phyloP scores from a whole-genome alignment of 2,888 invertebrate genomes.

The Eueremaeus valkanovi region DNA sequence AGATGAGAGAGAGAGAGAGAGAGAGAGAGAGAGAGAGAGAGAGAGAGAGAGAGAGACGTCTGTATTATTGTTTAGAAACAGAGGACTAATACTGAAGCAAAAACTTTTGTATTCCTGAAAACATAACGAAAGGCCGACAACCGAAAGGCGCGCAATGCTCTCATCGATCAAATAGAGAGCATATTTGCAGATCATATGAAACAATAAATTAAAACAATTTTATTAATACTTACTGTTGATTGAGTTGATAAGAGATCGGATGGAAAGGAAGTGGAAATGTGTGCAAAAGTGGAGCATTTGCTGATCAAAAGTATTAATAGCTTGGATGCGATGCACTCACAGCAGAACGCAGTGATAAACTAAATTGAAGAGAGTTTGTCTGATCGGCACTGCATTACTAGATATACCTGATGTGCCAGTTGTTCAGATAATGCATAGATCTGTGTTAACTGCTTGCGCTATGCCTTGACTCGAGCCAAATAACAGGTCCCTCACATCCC shows the following conservation, averaged over 20 bases:
- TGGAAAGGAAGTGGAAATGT: not conserved
- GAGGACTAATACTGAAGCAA: not conserved
- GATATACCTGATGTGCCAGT: constrained; percentile 19
- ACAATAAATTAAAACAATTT: too few relatives aligned
- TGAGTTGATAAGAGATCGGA: not conserved
- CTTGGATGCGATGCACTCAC: constrained; percentile 4
- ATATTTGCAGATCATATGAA: too few relatives aligned
- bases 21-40: too few relatives aligned
- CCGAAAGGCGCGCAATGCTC: not conserved
- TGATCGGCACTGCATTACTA: not conserved
- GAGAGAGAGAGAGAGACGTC: too few relatives aligned
- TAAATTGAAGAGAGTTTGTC: constrained; percentile 19
- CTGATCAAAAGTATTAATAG: not conserved
- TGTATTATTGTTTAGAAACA: not conserved
- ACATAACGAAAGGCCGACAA: too few relatives aligned
- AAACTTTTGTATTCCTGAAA: not conserved
- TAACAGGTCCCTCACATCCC: constrained; percentile 29
- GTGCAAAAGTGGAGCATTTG: not conserved
- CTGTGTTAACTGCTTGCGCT: not conserved
- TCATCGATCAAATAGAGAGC: not conserved
- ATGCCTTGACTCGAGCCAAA: constrained; percentile 21
- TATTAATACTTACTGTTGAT: not conserved
- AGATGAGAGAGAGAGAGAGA: not conserved
- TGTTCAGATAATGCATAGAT: not conserved
- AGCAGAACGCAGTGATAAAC: constrained; percentile 7